Evolutionary conservation across 2,888 invertebrate genomes (phyloP), one percentile per base, ranked within the genome.

Genomic region (Orthonychiurus folsomi): DNA sequence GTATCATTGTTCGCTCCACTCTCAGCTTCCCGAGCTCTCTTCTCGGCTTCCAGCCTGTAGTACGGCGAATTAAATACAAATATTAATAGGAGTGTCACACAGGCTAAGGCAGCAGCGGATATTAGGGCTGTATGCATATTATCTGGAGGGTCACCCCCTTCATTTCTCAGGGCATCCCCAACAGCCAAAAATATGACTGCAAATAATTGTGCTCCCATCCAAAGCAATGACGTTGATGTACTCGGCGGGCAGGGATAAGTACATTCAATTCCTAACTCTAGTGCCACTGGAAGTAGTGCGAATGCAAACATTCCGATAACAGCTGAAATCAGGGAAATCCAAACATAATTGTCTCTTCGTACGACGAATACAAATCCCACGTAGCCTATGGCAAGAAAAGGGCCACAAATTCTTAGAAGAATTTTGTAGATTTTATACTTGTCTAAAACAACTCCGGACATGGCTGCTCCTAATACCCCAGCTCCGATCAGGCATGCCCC

Each of bases 131-230:
- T 61, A 23, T 37, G 37, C 60, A 64, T 60, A 12, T 63, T 66
- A 26, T 63, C 50, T 18, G 60, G 58, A 15, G 63, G 66, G 57
- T 64, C 63, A 21, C 56, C 61, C 20, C 53, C 47, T 2, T 59
- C 61, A 47, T 63, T 60, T 28, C 66, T 55, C 9, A 66, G 37
- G 1, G 27, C 21, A 50, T 66, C 64, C 15, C 62, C 62, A n/a
- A 59, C 27, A n/a, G 61, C 37, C n/a, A 66, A 50, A 37, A 66
- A 64, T 37, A 66, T 37, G 18, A 64, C 64, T 3, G 63, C 64
- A 55, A 50, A 53, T 1, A 62, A 47, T 53, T 66, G 64, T 12
- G 64, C 66, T 12, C 64, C 64, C 66, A 66, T 64, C 66, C 66
- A 66, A 1, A 66, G 59, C 18, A 64, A 55, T 21, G 64, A 64